Conservation (phyloP, 2,888 invertebrate genomes). For the Diabrotica balteata region DNA sequence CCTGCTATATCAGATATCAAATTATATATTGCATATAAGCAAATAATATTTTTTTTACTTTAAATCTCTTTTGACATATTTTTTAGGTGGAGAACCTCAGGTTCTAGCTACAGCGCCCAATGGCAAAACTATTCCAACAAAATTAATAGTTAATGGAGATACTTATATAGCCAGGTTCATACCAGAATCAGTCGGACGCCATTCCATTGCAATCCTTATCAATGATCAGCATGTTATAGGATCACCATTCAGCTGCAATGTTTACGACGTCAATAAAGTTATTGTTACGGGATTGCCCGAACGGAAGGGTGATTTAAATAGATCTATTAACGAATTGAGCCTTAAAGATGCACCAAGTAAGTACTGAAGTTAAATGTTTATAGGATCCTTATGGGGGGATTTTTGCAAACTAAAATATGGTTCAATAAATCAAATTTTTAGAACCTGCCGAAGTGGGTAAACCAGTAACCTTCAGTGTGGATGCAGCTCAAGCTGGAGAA, state of each 20-base stretch:
- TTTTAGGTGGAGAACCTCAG: constrained; percentile 69
- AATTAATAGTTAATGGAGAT: constrained; percentile 71
- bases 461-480: constrained; percentile 91
- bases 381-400: too few relatives aligned
- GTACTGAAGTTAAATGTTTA: not conserved
- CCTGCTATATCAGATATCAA: too few relatives aligned
- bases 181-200: constrained; percentile 87
- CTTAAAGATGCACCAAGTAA: constrained; percentile 52
- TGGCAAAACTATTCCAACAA: constrained; percentile 79
- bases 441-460: constrained; percentile 75
- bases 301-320: constrained; percentile 51
- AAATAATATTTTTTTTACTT: constrained; percentile 1
- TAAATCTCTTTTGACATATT: too few relatives aligned
- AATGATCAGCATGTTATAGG: constrained; percentile 87
- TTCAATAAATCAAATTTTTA: not conserved
- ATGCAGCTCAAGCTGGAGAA: constrained; percentile 93
- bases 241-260: constrained; percentile 93
- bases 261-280: constrained; percentile 89
- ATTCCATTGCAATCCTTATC: constrained; percentile 81
- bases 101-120: constrained; percentile 83
- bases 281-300: constrained; percentile 70
- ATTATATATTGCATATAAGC: too few relatives aligned
- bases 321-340: constrained; percentile 54
- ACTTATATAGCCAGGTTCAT: constrained; percentile 81
- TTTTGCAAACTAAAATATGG: too few relatives aligned